phyloP scores from a whole-genome alignment of 2,113 vertebrate species.

The Bombycilla garrulus region DNA sequence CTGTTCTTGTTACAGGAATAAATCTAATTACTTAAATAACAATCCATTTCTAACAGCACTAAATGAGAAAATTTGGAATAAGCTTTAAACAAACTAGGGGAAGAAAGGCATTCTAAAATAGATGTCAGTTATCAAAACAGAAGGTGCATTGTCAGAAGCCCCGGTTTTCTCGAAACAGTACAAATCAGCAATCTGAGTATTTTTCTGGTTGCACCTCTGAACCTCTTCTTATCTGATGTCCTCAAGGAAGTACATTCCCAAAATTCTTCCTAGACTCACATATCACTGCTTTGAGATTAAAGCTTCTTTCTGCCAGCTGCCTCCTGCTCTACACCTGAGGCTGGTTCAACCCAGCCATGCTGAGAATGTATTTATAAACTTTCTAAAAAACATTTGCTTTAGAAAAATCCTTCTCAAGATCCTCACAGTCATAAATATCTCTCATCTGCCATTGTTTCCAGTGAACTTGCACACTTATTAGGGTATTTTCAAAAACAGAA shows the following conservation, averaged over 20 bases:
- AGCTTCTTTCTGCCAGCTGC: not conserved
- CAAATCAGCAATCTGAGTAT: not conserved
- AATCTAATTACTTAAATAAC: not conserved
- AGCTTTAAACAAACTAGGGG: not conserved
- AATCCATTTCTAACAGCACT: not conserved
- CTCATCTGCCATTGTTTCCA: not conserved
- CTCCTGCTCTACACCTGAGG: not conserved
- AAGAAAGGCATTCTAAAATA: accelerated
- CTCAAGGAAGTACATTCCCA: not conserved
- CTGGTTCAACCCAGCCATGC: not conserved
- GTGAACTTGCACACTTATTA: not conserved
- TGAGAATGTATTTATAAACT: not conserved
- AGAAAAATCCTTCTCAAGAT: not conserved
- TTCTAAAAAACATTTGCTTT: not conserved
- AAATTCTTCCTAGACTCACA: not conserved
- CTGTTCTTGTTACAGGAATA: not conserved
- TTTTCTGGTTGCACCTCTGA: not conserved
- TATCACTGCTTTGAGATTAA: not conserved
- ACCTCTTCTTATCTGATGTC: not conserved
- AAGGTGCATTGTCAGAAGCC: not conserved
- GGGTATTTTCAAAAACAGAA: not conserved
- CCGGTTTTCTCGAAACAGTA: not conserved
- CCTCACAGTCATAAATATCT: not conserved
- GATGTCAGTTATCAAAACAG: not conserved
- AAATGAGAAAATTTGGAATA: not conserved